Evolutionary conservation across 2,113 vertebrate genomes (phyloP), one percentile per base, ranked within the genome.

Genomic region (Archilochus colubris): DNA sequence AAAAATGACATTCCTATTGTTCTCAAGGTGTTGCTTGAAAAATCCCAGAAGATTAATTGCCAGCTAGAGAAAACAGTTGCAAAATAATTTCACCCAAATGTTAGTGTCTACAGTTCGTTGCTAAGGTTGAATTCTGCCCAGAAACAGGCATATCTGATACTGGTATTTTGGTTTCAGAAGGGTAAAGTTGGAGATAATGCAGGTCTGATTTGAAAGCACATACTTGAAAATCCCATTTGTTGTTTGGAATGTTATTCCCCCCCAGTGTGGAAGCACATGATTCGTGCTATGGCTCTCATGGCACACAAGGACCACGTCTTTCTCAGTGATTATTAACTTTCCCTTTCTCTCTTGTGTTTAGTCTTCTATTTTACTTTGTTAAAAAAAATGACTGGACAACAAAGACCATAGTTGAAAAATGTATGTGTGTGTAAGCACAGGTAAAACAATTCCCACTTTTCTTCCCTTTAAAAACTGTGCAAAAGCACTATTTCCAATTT

Each of bases 81-180:
- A 81, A 93, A 92, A 77, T 64, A 90, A 80, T 91, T 95, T 92
- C 82, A 44, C 24, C 57, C 55, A 89, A 91, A 87, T 63, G 9
- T 84, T 94, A 86, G 44, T 31, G n/a, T 38, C 50, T 82, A 58
- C 43, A 89, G 36, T 82, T 95, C 25, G 76, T 66, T 79, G n/a
- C 18, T 67, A 83, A 70, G 73, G 48, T 14, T 50, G 44, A 43
- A 89, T 54, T 97, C 91, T 81, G 88, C 38, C 58, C 85, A 83
- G 58, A 95, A 96, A 91, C 43, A 55, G 58, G 94, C 31, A 82
- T 7, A 83, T 82, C 73, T 91, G 63, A 62, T 83, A 57, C 18
- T 9, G 15, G 14, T 82, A 28, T 63, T 74, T 70, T 74, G 38
- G 27, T 78, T 96, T 64, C 81, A 95, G 55, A 90, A 88, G 33